Evolutionary conservation across 2,888 invertebrate species (phyloP), one percentile per base, ranked within the genome.

Genomic region (Napeogenes sylphis): DNA sequence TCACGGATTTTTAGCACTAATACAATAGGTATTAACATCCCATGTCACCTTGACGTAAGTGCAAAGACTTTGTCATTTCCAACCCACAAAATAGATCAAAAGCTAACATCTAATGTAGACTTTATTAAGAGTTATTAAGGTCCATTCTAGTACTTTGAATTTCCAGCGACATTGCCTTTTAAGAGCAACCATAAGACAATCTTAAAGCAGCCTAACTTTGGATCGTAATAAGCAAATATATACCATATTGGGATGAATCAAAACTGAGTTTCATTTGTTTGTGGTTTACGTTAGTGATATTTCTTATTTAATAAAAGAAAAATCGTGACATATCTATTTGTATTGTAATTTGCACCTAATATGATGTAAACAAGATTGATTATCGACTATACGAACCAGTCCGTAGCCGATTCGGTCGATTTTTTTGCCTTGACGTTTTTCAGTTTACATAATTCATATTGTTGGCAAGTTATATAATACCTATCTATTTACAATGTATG

Each of bases 291-390:
- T 13, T 6, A 46, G 59, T 33, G 55, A 55, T 61, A 10, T 53
- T 6, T 64, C 59, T 56, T 33, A 54, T 60, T 56, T 55, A 54
- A 57, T 47, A 47, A 42, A 58, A 70, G 75, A 70, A 59, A 62
- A 73, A 73, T 89, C 90, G 90, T 90, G 89, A 90, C 85, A 77
- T 72, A 79, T 83, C 84, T 86, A 87, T 90, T 88, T 88, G 86
- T 85, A 84, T 83, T 85, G 86, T 87, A 85, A 87, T 90, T 90
- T 89, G 86, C 87, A 87, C 87, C 83, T 88, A 88, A 89, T 90
- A 83, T 83, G 82, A 85, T 87, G 84, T 85, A 82, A 85, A 86
- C 86, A 87, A 85, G 88, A 90, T 89, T 87, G 86, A 89, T 87
- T 87, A 85, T 87, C 80, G 75, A 78, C 78, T 77, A 80, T 81